These are phyloP conservation scores for Psilopogon haemacephalus DNA, from an alignment of 2,113 vertebrate species.

Conservation along the genomic window DNA sequence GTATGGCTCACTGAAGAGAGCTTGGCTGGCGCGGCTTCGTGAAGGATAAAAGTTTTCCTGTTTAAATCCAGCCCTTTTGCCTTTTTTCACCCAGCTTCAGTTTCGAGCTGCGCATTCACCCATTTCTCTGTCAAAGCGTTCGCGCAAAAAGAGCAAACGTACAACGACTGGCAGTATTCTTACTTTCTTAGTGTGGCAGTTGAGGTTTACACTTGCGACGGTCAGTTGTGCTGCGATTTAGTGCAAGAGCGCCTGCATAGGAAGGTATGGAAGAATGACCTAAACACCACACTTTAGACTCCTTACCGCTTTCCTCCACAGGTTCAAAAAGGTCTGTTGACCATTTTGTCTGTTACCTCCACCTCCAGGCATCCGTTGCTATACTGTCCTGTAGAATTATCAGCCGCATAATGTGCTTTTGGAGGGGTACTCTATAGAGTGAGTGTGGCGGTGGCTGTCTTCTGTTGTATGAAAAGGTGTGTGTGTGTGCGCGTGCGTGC, in stretches of 20 bases:
- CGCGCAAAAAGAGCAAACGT: not conserved
- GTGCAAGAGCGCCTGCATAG: fast-evolving
- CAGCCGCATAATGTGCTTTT: fast-evolving
- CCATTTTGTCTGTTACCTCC: fast-evolving
- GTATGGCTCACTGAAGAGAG: not conserved
- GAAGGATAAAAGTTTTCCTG: not conserved
- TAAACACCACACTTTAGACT: fast-evolving
- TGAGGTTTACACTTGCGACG: not conserved
- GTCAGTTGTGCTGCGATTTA: not conserved
- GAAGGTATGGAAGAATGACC: not conserved
- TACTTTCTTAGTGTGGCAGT: not conserved
- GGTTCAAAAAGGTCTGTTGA: fast-evolving
- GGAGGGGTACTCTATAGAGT: not conserved
- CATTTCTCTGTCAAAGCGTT: not conserved
- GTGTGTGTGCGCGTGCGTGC: fast-evolving
- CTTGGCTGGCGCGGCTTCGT: not conserved
- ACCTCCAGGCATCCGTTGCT: fast-evolving
- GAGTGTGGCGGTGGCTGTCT: fast-evolving
- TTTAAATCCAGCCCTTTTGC: not conserved
- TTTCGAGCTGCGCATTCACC: not conserved
- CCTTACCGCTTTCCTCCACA: fast-evolving
- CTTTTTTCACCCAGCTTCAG: not conserved
- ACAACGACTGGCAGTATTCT: fast-evolving
- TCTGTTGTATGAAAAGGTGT: not conserved
- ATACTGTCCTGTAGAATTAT: not conserved